Evolutionary conservation across 2,888 invertebrate species (phyloP), one percentile per base, ranked within the genome.

Genomic region (Calameuta pallipes): DNA sequence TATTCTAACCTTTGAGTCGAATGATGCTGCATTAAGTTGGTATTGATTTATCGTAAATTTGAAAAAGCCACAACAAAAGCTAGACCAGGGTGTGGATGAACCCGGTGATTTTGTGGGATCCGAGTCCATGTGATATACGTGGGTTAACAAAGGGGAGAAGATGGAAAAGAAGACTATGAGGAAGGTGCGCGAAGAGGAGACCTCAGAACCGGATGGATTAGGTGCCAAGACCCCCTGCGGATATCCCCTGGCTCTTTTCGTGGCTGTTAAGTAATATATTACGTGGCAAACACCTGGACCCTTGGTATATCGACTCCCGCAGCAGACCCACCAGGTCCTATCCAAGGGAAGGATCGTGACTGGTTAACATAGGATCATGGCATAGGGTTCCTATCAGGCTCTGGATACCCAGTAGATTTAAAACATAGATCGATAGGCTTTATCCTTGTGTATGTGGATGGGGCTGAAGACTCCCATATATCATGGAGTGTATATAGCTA

Each of bases 241-340:
- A 74, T 79, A 78, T 71, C 71, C 41, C 71, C 31, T 71, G 76
- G 78, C 23, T 81, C 81, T 84, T 83, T 83, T 80, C 82, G 84
- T 82, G 86, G 85, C 87, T 87, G 87, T 88, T 88, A 87, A 85
- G 78, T 78, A 78, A 78, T 78, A 78, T 78, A 78, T 78, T 78
- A 78, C 75, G 70, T 75, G 75, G 56, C 78, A 78, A 78, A 78
- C 78, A 78, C 78, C 78, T 78, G 78, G 78, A 75, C 78, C 71
- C 71, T 56, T 56, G 41, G 41, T 56, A 56, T 56, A 56, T 56
- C 84, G 79, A 85, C 85, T 83, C 84, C 79, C 79, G 82, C 31
- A 15, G 71, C 71, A 15, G 71, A 33, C 31, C 31, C 76, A 76
- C 78, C 75, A 75, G 78, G 81, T 83, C 84, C 81, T 81, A 80